Percentiles rank a stretch among this genome's conserved stretches.
These are phyloP conservation scores for Pseudopipra pipra DNA, from an alignment of 2,113 vertebrate genomes.

Conservation along the genomic window DNA sequence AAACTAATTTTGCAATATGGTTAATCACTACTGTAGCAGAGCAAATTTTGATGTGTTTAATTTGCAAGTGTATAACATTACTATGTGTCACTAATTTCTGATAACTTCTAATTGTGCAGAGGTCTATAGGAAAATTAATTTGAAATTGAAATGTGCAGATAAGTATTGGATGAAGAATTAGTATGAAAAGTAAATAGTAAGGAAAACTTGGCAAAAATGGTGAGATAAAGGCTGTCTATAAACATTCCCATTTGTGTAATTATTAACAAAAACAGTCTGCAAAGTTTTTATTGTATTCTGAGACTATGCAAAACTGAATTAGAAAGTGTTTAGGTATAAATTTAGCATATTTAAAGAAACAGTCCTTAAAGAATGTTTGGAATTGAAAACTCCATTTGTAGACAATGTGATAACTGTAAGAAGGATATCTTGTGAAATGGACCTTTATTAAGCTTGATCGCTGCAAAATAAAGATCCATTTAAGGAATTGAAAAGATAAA, in stretches of 20 bases:
- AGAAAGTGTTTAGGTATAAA: not conserved
- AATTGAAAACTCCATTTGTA: not conserved
- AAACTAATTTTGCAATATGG: not conserved
- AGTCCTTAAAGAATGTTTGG: not conserved
- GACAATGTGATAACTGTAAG: not conserved
- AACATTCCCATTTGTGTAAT: not conserved
- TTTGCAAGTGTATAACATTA: not conserved
- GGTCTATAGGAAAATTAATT: not conserved
- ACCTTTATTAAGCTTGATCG: constrained; percentile 30
- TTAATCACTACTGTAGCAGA: not conserved
- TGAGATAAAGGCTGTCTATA: not conserved
- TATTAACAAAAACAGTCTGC: not conserved
- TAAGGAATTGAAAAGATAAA: constrained; percentile 53
- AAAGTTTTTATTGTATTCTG: not conserved
- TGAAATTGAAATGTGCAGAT: not conserved
- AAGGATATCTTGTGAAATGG: not conserved
- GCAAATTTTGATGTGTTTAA: not conserved
- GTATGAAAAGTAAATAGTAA: not conserved
- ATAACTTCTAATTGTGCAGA: not conserved
- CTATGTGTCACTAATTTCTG: not conserved
- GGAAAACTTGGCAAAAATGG: not conserved
- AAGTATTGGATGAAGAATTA: not conserved
- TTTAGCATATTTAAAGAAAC: not conserved
- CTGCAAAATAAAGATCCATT: constrained; percentile 50
- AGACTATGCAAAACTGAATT: not conserved